Evolutionary conservation across 2,113 vertebrate genomes (phyloP).

Genomic region (Proteles cristata): DNA sequence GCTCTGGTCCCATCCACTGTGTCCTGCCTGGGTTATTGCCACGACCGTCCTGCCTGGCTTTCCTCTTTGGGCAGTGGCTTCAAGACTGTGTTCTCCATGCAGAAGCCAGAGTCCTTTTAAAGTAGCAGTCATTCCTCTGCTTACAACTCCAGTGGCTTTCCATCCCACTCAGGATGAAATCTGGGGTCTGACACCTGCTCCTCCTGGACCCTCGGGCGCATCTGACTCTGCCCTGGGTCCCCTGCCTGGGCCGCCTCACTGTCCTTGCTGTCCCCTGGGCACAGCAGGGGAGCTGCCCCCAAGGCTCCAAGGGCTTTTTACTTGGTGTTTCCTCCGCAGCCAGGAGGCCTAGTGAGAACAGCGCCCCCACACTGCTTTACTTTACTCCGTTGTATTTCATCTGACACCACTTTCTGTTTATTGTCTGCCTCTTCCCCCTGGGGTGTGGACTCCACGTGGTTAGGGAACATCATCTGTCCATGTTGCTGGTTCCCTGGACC

Average conservation of each 20-base stretch:
- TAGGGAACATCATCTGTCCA: neutral
- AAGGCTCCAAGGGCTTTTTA: neutral
- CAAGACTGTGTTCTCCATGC: neutral
- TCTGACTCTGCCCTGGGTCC: neutral
- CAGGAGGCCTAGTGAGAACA: neutral
- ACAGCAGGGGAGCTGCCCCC: neutral
- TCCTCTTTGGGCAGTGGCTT: neutral
- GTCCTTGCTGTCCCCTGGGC: neutral
- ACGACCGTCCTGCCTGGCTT: neutral
- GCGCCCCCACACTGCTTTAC: accelerated
- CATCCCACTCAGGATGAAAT: neutral
- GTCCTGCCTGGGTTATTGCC: neutral
- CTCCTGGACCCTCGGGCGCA: accelerated
- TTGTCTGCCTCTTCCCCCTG: neutral
- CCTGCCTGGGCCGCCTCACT: neutral
- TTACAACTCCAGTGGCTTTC: neutral
- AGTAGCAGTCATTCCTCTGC: neutral
- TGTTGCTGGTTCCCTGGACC: neutral
- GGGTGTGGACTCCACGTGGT: neutral
- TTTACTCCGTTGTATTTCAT: neutral
- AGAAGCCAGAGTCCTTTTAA: neutral
- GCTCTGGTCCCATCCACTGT: accelerated
- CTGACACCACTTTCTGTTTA: neutral
- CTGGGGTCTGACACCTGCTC: neutral
- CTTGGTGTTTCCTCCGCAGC: accelerated